Percentiles rank a stretch among this genome's conserved stretches.
phyloP scores from a whole-genome alignment of 2,113 vertebrate genomes.

The Todiramphus saurophagus region DNA sequence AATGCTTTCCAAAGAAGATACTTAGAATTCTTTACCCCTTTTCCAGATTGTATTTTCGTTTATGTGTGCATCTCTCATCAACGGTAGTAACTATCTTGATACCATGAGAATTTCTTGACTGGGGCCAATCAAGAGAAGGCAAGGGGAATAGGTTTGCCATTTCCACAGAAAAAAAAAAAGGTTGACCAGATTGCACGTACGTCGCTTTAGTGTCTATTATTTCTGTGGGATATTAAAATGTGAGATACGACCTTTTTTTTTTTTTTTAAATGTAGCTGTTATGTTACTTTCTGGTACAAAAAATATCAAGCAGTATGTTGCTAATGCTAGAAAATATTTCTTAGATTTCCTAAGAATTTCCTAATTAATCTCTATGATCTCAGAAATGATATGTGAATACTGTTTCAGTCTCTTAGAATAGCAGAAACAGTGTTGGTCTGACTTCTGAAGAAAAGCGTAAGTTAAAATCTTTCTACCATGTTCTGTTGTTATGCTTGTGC shows the following conservation, averaged over 20 bases:
- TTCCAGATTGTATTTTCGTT: background rate
- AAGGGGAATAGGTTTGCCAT: background rate
- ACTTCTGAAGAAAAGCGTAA: background rate
- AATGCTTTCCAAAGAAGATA: background rate
- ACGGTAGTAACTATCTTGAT: background rate
- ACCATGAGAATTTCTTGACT: background rate
- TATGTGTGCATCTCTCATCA: background rate
- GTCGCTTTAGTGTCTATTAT: background rate
- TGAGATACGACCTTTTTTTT: background rate
- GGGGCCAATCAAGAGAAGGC: background rate
- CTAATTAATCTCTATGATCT: background rate
- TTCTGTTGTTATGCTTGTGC: background rate
- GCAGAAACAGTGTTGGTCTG: background rate
- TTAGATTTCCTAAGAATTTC: background rate
- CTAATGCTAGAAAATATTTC: background rate
- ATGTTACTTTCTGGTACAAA: background rate
- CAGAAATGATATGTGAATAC: background rate
- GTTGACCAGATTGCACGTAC: background rate
- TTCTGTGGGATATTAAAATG: background rate
- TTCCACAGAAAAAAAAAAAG: background rate
- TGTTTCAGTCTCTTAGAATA: background rate
- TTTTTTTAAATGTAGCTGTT: too few relatives aligned
- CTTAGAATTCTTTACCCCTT: background rate
- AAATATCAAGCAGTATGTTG: background rate
- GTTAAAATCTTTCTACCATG: background rate